Evolutionary conservation across 2,797 vertebrate genomes (phyloP).

Genomic region (Cottoperca gobio): DNA sequence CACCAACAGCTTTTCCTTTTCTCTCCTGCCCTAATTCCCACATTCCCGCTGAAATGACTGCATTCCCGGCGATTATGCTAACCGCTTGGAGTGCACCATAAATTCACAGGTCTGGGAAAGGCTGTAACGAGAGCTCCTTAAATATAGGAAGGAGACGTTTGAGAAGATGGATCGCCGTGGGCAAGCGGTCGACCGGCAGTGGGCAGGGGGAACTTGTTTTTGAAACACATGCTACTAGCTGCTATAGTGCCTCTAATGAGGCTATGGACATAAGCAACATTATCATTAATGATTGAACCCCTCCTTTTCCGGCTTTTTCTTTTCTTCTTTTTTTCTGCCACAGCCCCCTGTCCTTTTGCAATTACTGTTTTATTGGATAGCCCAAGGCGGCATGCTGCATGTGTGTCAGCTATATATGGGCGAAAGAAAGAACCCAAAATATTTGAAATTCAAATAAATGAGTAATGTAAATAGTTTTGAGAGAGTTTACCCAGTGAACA

Average conservation of each 20-base stretch:
- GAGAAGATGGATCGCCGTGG: slow-evolving; percentile 83
- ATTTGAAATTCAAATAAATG: slow-evolving; percentile 97
- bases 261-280: slow-evolving; percentile 93
- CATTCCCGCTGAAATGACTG: slow-evolving; percentile 80
- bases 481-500: slow-evolving; percentile 99
- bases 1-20: slow-evolving; percentile 75
- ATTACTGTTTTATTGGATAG: slow-evolving; percentile 93
- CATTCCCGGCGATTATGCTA: slow-evolving; percentile 82
- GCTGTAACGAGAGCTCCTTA: slow-evolving; percentile 83
- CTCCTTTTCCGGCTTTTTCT: slow-evolving; percentile 68
- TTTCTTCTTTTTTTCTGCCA: slow-evolving; percentile 33
- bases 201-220: slow-evolving; percentile 94
- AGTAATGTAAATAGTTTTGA: slow-evolving; percentile 99
- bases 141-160: slow-evolving; percentile 82
- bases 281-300: slow-evolving; percentile 93
- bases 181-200: slow-evolving; percentile 83
- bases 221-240: slow-evolving; percentile 90
- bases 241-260: slow-evolving; percentile 93
- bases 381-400: slow-evolving; percentile 81
- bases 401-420: slow-evolving; percentile 56
- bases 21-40: slow-evolving; percentile 82
- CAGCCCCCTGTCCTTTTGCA: slow-evolving; percentile 78
- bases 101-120: slow-evolving; percentile 82
- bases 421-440: slow-evolving; percentile 74
- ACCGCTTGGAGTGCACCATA: slow-evolving; percentile 80